phyloP scores from a whole-genome alignment of 1,140 invertebrate genomes.

The Polypedilum vanderplanki region DNA sequence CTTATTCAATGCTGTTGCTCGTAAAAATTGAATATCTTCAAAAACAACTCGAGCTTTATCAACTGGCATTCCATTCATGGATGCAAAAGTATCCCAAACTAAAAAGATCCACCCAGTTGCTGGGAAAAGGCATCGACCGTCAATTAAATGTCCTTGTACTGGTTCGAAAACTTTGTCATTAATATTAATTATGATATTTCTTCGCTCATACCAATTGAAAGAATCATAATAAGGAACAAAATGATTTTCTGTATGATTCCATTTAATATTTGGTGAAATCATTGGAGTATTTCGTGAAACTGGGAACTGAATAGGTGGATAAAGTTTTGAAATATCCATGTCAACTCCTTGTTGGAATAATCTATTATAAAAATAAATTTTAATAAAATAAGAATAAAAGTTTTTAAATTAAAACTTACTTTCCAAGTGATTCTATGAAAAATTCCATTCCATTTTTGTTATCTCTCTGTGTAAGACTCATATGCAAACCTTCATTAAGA shows the following conservation, averaged over 20 bases:
- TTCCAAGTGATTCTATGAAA: constrained; percentile 56
- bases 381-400: constrained; percentile 30
- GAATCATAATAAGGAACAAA: constrained; percentile 31
- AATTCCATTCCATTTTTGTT: constrained; percentile 51
- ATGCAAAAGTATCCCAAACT: constrained; percentile 64
- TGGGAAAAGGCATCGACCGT: constrained; percentile 65
- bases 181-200: constrained; percentile 41
- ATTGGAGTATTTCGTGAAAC: constrained; percentile 66
- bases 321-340: constrained; percentile 53
- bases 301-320: constrained; percentile 57
- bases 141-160: constrained; percentile 77
- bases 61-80: constrained; percentile 50
- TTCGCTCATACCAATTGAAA: not conserved
- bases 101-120: constrained; percentile 62
- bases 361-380: constrained; percentile 43
- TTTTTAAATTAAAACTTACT: constrained; percentile 35
- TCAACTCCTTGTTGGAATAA: constrained; percentile 59
- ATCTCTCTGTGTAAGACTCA: constrained; percentile 58
- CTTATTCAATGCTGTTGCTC: constrained; percentile 57
- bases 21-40: constrained; percentile 58
- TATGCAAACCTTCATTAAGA: constrained; percentile 44
- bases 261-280: constrained; percentile 59
- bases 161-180: constrained; percentile 55
- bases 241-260: constrained; percentile 59
- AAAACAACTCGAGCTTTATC: constrained; percentile 58